phyloP scores from a whole-genome alignment of 2,797 vertebrate species.

The Pseudochromis fuscus region DNA sequence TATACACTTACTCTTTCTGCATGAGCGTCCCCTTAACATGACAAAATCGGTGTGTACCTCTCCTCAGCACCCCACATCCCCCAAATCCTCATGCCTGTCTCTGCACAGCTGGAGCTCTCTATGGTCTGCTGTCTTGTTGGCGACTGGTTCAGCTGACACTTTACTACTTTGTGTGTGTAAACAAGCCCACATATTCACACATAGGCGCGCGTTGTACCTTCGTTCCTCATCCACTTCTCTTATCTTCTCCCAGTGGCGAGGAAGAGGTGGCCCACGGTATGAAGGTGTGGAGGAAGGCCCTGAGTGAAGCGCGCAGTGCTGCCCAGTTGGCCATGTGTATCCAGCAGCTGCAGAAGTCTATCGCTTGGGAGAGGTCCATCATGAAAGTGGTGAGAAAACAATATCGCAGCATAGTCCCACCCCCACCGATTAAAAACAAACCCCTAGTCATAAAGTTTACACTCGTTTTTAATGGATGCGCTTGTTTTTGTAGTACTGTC shows the following conservation, averaged over 20 bases:
- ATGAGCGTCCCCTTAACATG: conserved; percentile 77
- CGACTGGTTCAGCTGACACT: conserved; percentile 63
- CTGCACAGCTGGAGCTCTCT: conserved; percentile 79
- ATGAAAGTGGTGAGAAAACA: conserved; percentile 97
- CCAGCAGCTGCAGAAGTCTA: conserved; percentile 99
- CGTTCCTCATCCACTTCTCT: conserved; percentile 34
- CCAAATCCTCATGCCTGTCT: conserved; percentile 76
- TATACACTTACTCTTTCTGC: conserved; percentile 77
- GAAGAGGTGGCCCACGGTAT: conserved; percentile 99
- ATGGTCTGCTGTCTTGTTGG: conserved; percentile 69
- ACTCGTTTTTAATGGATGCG: conserved; percentile 33
- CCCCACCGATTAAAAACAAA: background rate
- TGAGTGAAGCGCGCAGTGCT: conserved; percentile 94
- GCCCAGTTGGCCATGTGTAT: conserved; percentile 98
- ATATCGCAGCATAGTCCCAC: background rate
- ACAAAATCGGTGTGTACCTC: conserved; percentile 83
- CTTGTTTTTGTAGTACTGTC: conserved; percentile 92
- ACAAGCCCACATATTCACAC: conserved; percentile 28
- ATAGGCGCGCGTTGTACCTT: conserved; percentile 7
- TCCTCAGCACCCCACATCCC: conserved; percentile 70
- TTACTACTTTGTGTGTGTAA: conserved; percentile 40
- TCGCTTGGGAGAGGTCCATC: conserved; percentile 99
- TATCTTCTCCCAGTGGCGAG: conserved; percentile 86
- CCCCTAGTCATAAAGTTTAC: background rate
- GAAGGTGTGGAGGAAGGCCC: conserved; percentile 96